Conservation (phyloP, 2,113 vertebrate genomes). For the Numenius arquata region DNA sequence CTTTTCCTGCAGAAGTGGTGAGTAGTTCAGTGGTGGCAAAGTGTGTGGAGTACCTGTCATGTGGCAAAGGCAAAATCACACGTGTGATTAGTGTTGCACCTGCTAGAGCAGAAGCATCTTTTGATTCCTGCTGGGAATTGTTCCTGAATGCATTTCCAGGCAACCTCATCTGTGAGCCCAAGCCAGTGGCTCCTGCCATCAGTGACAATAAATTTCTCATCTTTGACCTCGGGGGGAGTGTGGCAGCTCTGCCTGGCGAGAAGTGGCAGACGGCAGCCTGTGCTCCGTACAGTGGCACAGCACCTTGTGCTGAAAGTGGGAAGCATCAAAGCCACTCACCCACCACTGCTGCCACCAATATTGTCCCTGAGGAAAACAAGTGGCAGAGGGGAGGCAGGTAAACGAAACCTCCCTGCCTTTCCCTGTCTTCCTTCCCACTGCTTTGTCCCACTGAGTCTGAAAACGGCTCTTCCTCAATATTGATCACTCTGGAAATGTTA, state of each 20-base stretch:
- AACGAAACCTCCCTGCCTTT: background rate
- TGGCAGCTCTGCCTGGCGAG: background rate
- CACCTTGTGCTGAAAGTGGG: background rate
- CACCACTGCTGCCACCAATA: background rate
- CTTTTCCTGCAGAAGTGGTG: background rate
- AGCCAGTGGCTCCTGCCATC: background rate
- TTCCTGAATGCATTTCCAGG: background rate
- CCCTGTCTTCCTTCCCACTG: background rate
- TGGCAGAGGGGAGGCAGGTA: background rate
- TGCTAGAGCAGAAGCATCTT: background rate
- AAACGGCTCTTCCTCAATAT: background rate
- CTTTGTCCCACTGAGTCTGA: background rate
- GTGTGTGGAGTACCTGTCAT: background rate
- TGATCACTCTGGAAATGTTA: background rate
- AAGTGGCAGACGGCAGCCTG: background rate
- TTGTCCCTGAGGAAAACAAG: background rate
- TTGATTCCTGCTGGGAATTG: background rate
- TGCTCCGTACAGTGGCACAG: too few species aligned
- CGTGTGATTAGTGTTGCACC: background rate
- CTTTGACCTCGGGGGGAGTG: background rate
- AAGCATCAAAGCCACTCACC: background rate
- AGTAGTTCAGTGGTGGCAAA: background rate
- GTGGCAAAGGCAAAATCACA: background rate
- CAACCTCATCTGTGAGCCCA: background rate
- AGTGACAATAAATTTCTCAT: background rate